Conservation (phyloP, 92 coral and sea anemone species). For the Galaxea fascicularis region DNA sequence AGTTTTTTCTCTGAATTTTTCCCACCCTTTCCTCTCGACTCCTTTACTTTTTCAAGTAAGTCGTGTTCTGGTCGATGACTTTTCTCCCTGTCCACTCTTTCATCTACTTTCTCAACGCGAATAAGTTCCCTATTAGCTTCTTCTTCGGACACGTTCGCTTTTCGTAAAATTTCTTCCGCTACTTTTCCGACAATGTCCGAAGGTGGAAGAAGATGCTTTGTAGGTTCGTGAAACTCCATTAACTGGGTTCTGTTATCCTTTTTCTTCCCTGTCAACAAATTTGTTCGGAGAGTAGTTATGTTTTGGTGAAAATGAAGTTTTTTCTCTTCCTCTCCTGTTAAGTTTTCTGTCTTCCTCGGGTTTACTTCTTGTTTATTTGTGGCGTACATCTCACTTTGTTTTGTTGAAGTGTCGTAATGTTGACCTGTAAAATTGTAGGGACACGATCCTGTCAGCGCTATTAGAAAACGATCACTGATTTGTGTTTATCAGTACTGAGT, state of each 20-base stretch:
- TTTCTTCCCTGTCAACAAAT: neutral
- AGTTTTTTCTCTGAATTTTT: slow-evolving; percentile 50
- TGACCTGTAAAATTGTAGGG: slow-evolving; percentile 9
- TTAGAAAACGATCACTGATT: neutral
- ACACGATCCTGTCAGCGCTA: neutral
- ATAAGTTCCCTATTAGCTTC: slow-evolving; percentile 78
- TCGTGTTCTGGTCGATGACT: slow-evolving; percentile 15
- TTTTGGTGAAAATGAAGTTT: slow-evolving; percentile 34
- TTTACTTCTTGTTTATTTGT: neutral
- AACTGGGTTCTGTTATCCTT: neutral
- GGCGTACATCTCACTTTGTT: neutral
- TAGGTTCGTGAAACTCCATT: neutral
- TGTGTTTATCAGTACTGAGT: neutral
- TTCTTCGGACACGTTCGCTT: slow-evolving; percentile 73
- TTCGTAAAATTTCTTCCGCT: slow-evolving; percentile 78
- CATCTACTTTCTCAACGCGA: slow-evolving; percentile 81
- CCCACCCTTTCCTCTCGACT: slow-evolving; percentile 4
- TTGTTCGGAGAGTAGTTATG: slow-evolving; percentile 5
- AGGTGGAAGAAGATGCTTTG: slow-evolving; percentile 65
- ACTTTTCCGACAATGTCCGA: slow-evolving; percentile 78
- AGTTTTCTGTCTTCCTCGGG: neutral
- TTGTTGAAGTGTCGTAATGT: neutral
- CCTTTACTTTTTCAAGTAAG: slow-evolving; percentile 16
- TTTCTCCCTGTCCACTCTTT: slow-evolving; percentile 33
- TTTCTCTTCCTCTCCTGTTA: slow-evolving; percentile 6